Evolutionary conservation across 2,888 invertebrate genomes (phyloP).

Genomic region (Pseudoips prasinana): DNA sequence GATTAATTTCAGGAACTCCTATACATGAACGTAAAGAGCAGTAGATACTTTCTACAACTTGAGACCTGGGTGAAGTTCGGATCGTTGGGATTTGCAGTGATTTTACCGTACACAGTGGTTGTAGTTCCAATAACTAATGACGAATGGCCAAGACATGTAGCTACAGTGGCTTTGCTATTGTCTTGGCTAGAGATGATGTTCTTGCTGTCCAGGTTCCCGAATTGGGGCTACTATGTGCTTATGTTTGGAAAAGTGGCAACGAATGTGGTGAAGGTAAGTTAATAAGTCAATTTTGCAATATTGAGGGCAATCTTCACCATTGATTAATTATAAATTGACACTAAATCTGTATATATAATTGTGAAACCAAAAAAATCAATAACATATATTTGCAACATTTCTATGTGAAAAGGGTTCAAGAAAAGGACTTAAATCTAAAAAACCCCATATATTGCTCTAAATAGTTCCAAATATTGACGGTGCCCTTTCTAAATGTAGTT

Average conservation of each 20-base stretch:
- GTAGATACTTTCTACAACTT: slow-evolving; percentile 73
- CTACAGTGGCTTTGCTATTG: slow-evolving; percentile 75
- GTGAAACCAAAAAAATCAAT: too few species aligned
- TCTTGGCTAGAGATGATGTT: slow-evolving; percentile 83
- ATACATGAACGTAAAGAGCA: slow-evolving; percentile 72
- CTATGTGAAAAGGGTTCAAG: too few species aligned
- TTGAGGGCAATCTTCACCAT: too few species aligned
- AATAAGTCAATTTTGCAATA: too few species aligned
- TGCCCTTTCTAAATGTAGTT: too few species aligned
- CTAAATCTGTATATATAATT: too few species aligned
- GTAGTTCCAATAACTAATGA: slow-evolving; percentile 34
- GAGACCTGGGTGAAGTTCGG: slow-evolving; percentile 82
- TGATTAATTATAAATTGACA: too few species aligned
- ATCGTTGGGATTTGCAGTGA: slow-evolving; percentile 65
- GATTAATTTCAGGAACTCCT: slow-evolving; percentile 68
- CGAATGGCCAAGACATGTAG: slow-evolving; percentile 75
- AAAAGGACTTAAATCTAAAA: too few species aligned
- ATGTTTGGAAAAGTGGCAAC: slow-evolving; percentile 83
- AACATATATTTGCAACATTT: too few species aligned
- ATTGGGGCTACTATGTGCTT: slow-evolving; percentile 81
- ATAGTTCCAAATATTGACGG: too few species aligned
- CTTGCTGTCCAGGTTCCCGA: slow-evolving; percentile 78
- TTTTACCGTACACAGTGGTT: slow-evolving; percentile 59
- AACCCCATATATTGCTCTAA: too few species aligned
- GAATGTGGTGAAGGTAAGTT: slow-evolving; percentile 76